Conservation (phyloP, 2,888 invertebrate species). For the Mycalesis mineus region DNA sequence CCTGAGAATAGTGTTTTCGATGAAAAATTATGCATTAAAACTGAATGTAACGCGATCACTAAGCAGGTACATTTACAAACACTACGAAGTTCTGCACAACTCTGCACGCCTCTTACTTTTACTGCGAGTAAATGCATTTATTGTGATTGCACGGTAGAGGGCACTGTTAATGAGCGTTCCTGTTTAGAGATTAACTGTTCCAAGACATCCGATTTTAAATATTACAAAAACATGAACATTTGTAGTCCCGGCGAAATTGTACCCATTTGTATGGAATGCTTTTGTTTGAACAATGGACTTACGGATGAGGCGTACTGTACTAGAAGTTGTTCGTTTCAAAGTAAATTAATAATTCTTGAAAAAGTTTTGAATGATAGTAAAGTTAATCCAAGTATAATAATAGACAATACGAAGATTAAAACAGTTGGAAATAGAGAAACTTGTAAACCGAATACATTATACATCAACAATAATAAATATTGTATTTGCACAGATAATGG, state of each 20-base stretch:
- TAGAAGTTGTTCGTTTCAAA: slow-evolving; percentile 48
- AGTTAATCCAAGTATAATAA: slow-evolving; percentile 34
- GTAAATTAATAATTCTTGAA: slow-evolving; percentile 53
- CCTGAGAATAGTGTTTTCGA: slow-evolving; percentile 46
- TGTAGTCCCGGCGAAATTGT: slow-evolving; percentile 59
- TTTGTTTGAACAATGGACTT: slow-evolving; percentile 48
- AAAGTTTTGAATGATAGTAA: slow-evolving; percentile 42
- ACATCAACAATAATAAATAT: slow-evolving; percentile 46
- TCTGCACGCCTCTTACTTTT: slow-evolving; percentile 50
- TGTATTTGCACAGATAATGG: slow-evolving; percentile 58
- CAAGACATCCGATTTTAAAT: slow-evolving; percentile 37
- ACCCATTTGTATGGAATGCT: slow-evolving; percentile 58
- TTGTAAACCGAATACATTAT: slow-evolving; percentile 52
- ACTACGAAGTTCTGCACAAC: slow-evolving; percentile 34
- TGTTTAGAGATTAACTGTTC: slow-evolving; percentile 57
- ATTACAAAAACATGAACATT: slow-evolving; percentile 35
- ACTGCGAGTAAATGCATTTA: slow-evolving; percentile 54
- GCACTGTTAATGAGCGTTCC: slow-evolving; percentile 45
- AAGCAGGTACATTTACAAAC: slow-evolving; percentile 30
- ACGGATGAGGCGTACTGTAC: slow-evolving; percentile 52
- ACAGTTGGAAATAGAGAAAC: slow-evolving; percentile 31
- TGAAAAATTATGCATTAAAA: slow-evolving; percentile 44
- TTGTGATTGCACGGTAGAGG: slow-evolving; percentile 53
- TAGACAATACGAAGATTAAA: slow-evolving; percentile 42
- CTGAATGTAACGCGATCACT: slow-evolving; percentile 35